Evolutionary conservation across 2,797 vertebrate species (phyloP).

Genomic region (Melanotaenia nigrans): DNA sequence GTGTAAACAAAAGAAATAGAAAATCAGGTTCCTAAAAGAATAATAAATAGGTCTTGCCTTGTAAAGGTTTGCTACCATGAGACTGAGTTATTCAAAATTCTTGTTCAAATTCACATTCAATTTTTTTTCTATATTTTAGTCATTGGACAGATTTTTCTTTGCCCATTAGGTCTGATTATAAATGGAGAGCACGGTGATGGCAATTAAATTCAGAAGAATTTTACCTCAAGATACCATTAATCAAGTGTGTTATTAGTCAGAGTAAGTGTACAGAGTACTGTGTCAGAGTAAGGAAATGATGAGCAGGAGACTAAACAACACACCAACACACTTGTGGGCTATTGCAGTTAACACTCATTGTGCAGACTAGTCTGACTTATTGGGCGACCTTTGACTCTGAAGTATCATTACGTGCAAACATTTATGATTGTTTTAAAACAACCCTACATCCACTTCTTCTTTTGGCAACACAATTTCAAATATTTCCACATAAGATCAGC

Average conservation of each 20-base stretch:
- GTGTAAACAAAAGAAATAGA: neutral
- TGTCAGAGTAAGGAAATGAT: neutral
- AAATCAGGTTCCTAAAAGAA: neutral
- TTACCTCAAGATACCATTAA: neutral
- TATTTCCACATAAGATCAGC: conserved; percentile 55
- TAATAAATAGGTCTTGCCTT: neutral
- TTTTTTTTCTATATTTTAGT: neutral
- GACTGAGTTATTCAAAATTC: too few relatives aligned
- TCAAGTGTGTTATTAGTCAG: neutral
- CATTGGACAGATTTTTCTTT: neutral
- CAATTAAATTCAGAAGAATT: neutral
- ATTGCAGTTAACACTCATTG: neutral
- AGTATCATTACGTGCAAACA: conserved; percentile 41
- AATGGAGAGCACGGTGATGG: too few relatives aligned
- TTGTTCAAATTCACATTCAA: too few relatives aligned
- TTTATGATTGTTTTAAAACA: conserved; percentile 50
- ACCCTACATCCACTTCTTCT: conserved; percentile 50
- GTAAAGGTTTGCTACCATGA: too few relatives aligned
- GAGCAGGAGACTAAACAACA: neutral
- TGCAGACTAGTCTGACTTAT: conserved; percentile 23
- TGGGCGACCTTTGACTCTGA: conserved; percentile 42
- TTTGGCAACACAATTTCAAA: conserved; percentile 55
- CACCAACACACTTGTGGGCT: neutral
- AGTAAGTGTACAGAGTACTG: neutral
- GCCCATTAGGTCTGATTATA: neutral